These are phyloP conservation scores for Formicarius rufipectus DNA, from an alignment of 2,113 vertebrate genomes.

Conservation along the genomic window DNA sequence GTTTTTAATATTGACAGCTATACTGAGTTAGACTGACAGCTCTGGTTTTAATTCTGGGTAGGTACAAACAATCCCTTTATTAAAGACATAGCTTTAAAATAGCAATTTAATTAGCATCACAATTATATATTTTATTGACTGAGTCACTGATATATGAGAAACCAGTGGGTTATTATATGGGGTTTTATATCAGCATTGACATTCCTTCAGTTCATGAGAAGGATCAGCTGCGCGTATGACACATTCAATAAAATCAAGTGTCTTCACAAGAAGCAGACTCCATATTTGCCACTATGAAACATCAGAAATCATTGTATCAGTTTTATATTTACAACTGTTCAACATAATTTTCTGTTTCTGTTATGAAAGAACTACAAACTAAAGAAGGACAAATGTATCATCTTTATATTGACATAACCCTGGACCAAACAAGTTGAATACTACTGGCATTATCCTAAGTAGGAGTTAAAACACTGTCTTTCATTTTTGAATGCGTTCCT, in stretches of 20 bases:
- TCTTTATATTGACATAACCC: background rate
- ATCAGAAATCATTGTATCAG: background rate
- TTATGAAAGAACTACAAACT: background rate
- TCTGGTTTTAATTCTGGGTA: constrained; percentile 66
- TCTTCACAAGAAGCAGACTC: constrained; percentile 21
- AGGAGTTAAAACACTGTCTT: background rate
- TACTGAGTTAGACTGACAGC: constrained; percentile 42
- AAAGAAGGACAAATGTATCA: background rate
- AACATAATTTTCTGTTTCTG: background rate
- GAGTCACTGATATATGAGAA: constrained; percentile 25
- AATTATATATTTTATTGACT: constrained; percentile 9
- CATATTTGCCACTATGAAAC: background rate
- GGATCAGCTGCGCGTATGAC: background rate
- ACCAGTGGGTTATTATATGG: background rate
- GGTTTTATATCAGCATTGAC: background rate
- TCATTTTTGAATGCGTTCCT: background rate
- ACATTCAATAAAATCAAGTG: background rate
- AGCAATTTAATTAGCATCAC: constrained; percentile 47
- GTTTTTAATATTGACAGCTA: constrained; percentile 48
- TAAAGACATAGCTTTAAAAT: constrained; percentile 49
- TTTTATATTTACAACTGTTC: background rate
- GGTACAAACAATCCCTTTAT: constrained; percentile 51
- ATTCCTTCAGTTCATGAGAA: background rate
- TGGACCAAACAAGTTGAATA: background rate
- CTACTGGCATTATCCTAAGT: background rate